Evolutionary conservation across 2,113 vertebrate species (phyloP).

Genomic region (Columba livia): DNA sequence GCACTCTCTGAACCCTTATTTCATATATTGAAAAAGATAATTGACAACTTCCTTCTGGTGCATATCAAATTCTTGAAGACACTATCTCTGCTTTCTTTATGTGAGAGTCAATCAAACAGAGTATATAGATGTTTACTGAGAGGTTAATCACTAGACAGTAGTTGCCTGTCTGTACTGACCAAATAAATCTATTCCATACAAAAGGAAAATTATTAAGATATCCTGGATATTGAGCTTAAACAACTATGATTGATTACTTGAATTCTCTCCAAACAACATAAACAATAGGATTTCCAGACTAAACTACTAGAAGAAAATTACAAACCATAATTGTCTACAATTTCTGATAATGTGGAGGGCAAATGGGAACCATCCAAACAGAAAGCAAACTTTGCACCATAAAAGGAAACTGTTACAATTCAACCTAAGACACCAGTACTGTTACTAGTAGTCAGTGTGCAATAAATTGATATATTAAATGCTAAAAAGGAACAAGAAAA

Average conservation of each 20-base stretch:
- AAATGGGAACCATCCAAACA: not conserved
- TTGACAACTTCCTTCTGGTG: constrained; percentile 2
- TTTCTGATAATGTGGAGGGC: not conserved
- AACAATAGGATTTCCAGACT: not conserved
- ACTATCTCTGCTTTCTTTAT: not conserved
- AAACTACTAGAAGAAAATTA: constrained; percentile 50
- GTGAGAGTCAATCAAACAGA: constrained; percentile 16
- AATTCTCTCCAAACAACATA: constrained; percentile 36
- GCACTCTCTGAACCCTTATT: not conserved
- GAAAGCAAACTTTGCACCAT: not conserved
- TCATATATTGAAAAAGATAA: constrained; percentile 5
- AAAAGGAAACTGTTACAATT: not conserved
- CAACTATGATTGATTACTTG: constrained; percentile 63
- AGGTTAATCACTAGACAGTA: constrained; percentile 56
- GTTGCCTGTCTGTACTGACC: constrained; percentile 15
- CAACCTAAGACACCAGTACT: not conserved
- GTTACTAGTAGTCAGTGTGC: not conserved
- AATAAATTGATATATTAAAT: not conserved
- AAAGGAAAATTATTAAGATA: not conserved
- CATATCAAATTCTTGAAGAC: constrained; percentile 29
- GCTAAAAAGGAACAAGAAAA: not conserved
- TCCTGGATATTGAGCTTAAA: constrained; percentile 56
- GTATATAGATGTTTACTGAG: constrained; percentile 25
- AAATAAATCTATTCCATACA: constrained; percentile 55
- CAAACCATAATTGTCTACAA: not conserved